Conservation (phyloP, 2,113 vertebrate genomes). For the Phoxinus phoxinus region DNA sequence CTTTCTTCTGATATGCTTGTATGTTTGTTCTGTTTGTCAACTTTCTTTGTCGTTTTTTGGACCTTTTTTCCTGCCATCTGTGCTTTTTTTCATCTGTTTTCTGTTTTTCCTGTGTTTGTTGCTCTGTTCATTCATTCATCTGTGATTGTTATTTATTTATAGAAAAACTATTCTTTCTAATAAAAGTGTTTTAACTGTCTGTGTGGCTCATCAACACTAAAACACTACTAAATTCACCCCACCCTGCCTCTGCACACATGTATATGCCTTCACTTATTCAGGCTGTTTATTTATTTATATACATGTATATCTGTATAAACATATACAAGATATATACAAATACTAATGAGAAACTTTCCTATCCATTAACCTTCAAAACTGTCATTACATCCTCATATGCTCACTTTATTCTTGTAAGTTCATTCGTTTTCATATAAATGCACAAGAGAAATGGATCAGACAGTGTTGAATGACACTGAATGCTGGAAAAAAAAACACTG, state of each 20-base stretch:
- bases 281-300: neutral
- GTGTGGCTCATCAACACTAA: conserved; percentile 29
- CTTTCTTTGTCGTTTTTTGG: conserved; percentile 5
- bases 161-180: conserved; percentile 48
- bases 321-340: no score
- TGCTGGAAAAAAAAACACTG: neutral
- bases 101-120: conserved; percentile 32
- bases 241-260: neutral
- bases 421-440: neutral
- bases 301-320: no score
- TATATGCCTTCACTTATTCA: neutral
- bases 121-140: conserved; percentile 51
- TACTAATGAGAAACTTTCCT: neutral
- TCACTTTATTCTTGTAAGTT: neutral
- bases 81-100: conserved; percentile 1
- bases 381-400: neutral
- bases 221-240: neutral
- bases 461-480: neutral
- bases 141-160: conserved; percentile 30
- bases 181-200: conserved; percentile 55
- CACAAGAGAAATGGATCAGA: neutral
- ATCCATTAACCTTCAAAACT: neutral
- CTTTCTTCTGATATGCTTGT: conserved; percentile 17
- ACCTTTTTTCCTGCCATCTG: conserved; percentile 27
- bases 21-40: conserved; percentile 6